A percentile compares a stretch with the other conserved stretches of the same genome.
These are phyloP conservation scores for Nemotelus pantherinus DNA, from an alignment of 2,888 invertebrate species.

Conservation along the genomic window DNA sequence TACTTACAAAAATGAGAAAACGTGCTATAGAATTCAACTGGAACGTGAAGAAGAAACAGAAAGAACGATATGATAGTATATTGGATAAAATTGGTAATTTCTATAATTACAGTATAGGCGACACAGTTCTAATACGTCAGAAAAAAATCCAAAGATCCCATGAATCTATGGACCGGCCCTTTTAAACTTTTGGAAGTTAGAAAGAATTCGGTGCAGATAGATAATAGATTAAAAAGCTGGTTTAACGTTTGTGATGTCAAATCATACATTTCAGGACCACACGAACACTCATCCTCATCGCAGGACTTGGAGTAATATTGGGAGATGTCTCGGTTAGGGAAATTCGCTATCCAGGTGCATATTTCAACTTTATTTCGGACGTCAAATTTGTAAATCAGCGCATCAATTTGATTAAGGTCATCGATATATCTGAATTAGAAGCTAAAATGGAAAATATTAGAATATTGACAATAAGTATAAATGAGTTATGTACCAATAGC, in stretches of 20 bases:
- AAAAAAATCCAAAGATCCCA: too few species aligned
- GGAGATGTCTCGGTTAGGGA: neutral
- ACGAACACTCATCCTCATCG: neutral
- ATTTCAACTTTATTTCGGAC: too few species aligned
- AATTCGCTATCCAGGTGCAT: neutral
- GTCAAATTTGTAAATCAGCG: too few species aligned
- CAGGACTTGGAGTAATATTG: neutral
- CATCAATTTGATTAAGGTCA: too few species aligned
- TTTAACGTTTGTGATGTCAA: slow-evolving; percentile 4
- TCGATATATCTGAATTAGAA: too few species aligned
- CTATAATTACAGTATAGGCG: neutral
- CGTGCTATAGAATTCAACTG: neutral
- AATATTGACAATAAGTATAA: too few species aligned
- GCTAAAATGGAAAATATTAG: too few species aligned
- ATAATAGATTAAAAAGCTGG: slow-evolving; percentile 1
- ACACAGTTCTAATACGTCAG: neutral
- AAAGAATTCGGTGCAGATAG: neutral
- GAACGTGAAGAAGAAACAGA: neutral
- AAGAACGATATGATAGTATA: neutral
- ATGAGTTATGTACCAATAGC: too few species aligned
- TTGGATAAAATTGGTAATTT: neutral
- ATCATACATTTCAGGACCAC: neutral
- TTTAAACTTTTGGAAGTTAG: neutral
- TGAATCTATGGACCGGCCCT: too few species aligned
- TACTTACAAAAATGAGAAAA: neutral